These are phyloP conservation scores for Scaptomyza parva DNA, from an alignment of 2,888 invertebrate species.

Conservation along the genomic window DNA sequence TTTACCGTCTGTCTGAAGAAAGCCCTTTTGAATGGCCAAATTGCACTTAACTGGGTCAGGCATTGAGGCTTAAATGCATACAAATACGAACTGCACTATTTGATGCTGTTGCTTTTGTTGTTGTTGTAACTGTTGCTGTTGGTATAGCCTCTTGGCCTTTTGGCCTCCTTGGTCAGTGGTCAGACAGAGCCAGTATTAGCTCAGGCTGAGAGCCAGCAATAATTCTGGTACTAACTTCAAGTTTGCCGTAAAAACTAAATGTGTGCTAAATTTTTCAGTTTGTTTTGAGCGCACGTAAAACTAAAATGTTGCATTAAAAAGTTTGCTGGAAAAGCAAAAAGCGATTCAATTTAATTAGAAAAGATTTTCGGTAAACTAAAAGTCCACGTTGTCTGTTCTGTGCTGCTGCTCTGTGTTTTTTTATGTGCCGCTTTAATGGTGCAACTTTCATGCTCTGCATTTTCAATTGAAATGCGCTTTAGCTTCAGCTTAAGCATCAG, in stretches of 20 bases:
- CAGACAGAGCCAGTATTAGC: conserved; percentile 2
- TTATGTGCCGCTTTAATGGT: conserved; percentile 64
- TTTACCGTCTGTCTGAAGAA: conserved; percentile 38
- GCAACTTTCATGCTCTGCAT: conserved; percentile 58
- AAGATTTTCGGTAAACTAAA: conserved; percentile 59
- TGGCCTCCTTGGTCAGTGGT: conserved; percentile 11
- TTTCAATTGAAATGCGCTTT: conserved; percentile 42
- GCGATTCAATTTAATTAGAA: conserved; percentile 75
- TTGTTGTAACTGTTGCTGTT: conserved; percentile 5
- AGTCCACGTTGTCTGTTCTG: conserved; percentile 13
- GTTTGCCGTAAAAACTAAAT: conserved; percentile 62
- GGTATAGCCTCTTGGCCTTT: conserved; percentile 3
- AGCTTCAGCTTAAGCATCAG: background rate
- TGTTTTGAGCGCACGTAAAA: conserved; percentile 58
- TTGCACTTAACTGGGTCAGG: conserved; percentile 63
- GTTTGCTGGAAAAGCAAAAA: conserved; percentile 56
- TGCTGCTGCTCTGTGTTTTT: conserved; percentile 42
- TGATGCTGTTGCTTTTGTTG: background rate
- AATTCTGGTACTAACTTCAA: conserved; percentile 40
- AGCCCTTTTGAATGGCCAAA: conserved; percentile 33
- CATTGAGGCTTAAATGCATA: conserved; percentile 62
- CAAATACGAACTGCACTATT: conserved; percentile 35
- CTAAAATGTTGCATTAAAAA: conserved; percentile 74
- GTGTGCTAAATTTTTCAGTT: conserved; percentile 64
- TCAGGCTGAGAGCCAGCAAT: conserved; percentile 3